Percentiles rank a stretch among this genome's conserved stretches.
Conservation (phyloP, 2,797 vertebrate species). For the Hypotaenidia philippensis region DNA sequence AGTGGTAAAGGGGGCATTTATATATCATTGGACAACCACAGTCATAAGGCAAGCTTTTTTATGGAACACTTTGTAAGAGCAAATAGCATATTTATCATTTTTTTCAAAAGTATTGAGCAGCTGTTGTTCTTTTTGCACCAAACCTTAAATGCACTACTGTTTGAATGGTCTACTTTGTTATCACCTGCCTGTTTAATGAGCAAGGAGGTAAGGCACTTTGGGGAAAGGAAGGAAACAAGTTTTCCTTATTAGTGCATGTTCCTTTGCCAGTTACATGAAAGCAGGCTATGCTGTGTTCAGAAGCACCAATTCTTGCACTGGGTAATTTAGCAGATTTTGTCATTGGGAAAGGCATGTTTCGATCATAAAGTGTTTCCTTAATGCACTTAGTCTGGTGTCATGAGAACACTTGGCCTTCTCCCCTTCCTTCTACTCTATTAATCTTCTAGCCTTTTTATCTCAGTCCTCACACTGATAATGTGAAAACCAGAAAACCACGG, state of each 20-base stretch:
- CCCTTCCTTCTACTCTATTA: neutral
- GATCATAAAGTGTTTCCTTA: neutral
- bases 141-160: neutral
- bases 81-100: neutral
- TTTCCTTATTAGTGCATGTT: neutral
- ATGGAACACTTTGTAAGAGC: neutral
- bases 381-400: neutral
- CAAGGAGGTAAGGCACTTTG: neutral
- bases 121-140: neutral
- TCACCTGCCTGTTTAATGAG: neutral
- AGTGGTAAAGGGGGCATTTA: neutral
- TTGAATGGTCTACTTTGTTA: neutral
- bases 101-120: neutral
- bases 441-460: slow-evolving; percentile 16
- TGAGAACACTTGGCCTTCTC: neutral
- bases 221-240: neutral
- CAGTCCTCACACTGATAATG: neutral
- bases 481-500: neutral
- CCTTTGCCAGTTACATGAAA: neutral
- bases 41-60: neutral
- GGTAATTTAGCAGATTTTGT: neutral
- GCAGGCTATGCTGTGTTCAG: neutral
- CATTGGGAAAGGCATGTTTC: slow-evolving; percentile 11
- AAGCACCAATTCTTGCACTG: neutral
- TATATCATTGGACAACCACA: neutral